A percentile compares a stretch with the other conserved stretches of the same genome.
phyloP scores from a whole-genome alignment of 2,113 vertebrate species.

The Eleginops maclovinus region DNA sequence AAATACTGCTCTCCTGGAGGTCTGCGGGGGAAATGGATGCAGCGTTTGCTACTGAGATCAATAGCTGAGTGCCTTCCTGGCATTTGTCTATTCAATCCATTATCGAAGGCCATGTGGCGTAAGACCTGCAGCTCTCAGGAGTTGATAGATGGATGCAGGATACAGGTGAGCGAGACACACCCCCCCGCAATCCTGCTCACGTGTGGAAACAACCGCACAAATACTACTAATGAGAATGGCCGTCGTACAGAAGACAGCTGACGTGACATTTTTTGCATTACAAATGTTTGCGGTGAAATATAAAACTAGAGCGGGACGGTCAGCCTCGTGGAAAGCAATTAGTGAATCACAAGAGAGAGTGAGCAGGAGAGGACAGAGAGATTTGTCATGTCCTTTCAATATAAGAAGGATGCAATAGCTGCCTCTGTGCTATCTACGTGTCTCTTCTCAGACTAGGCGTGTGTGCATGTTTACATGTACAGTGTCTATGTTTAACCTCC shows the following conservation, averaged over 20 bases:
- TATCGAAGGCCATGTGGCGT: constrained; percentile 63
- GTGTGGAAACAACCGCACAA: constrained; percentile 35
- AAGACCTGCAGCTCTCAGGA: constrained; percentile 42
- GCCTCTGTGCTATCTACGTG: constrained; percentile 35
- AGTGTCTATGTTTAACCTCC: constrained; percentile 38
- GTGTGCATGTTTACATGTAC: not conserved
- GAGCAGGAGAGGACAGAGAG: not conserved
- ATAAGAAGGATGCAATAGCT: not conserved
- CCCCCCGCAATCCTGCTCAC: constrained; percentile 36
- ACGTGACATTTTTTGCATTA: not conserved
- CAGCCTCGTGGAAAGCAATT: constrained; percentile 9
- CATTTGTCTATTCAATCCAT: constrained; percentile 85
- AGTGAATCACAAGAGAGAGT: constrained; percentile 20
- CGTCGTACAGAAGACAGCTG: not conserved
- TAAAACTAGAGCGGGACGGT: not conserved
- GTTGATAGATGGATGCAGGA: constrained; percentile 52
- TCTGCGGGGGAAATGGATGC: constrained; percentile 67
- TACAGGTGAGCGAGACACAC: constrained; percentile 41
- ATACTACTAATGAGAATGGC: constrained; percentile 30
- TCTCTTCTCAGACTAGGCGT: constrained; percentile 22
- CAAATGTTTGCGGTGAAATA: constrained; percentile 7
- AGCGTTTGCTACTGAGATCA: constrained; percentile 68
- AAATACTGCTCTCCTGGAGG: constrained; percentile 73
- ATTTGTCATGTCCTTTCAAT: constrained; percentile 45
- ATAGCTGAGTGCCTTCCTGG: constrained; percentile 85